A percentile compares a stretch with the other conserved stretches of the same genome.
Evolutionary conservation across 1,140 invertebrate species (phyloP).

Genomic region (Drosophila yakuba): DNA sequence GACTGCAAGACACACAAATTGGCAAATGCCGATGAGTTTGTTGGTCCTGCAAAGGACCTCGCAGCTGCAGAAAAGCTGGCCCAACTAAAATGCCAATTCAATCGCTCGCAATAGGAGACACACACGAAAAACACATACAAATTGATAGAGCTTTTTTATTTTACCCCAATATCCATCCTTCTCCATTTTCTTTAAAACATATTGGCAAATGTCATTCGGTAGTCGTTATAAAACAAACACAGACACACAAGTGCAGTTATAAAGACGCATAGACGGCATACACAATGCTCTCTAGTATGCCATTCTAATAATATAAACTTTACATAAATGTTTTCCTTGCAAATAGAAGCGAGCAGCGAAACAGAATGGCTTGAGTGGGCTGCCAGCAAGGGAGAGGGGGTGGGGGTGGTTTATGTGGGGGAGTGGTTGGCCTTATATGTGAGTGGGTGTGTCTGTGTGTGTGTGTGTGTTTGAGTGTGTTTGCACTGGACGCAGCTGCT

Average conservation of each 20-base stretch:
- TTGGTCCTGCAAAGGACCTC: constrained; percentile 32
- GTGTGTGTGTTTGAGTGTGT: constrained; percentile 12
- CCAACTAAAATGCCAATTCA: constrained; percentile 59
- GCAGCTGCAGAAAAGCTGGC: constrained; percentile 39
- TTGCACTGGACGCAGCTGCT: constrained; percentile 48
- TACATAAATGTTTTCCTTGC: constrained; percentile 80
- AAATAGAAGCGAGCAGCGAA: constrained; percentile 58
- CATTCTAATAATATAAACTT: constrained; percentile 77
- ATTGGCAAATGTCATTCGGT: constrained; percentile 68
- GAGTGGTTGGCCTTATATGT: not conserved
- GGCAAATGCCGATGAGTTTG: constrained; percentile 37
- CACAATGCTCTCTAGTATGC: constrained; percentile 55
- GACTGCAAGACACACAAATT: constrained; percentile 47
- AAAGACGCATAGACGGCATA: constrained; percentile 28
- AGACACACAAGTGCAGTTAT: constrained; percentile 23
- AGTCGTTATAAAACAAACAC: constrained; percentile 73
- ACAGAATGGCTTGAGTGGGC: constrained; percentile 37
- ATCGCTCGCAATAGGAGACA: constrained; percentile 36
- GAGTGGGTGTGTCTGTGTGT: constrained; percentile 1
- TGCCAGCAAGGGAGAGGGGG: not conserved
- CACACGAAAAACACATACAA: constrained; percentile 13
- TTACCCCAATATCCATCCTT: constrained; percentile 2
- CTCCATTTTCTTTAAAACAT: constrained; percentile 45
- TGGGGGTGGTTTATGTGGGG: not conserved
- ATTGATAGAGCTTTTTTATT: constrained; percentile 13